These are phyloP conservation scores for Himantopus leucocephalus DNA, from an alignment of 2,113 vertebrate species.

Conservation along the genomic window DNA sequence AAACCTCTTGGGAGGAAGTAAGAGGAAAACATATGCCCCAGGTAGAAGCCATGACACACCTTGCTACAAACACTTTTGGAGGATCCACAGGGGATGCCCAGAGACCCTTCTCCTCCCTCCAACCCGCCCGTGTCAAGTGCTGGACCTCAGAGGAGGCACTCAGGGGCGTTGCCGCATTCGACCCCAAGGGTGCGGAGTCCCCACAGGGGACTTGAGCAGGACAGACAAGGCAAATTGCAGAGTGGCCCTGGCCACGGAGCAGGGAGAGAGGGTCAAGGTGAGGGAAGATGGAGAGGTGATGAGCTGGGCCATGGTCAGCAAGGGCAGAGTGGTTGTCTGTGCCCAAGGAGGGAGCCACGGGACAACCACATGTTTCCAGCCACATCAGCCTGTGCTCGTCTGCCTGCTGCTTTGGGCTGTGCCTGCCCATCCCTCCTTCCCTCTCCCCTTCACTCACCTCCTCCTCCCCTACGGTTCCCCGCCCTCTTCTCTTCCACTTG, in stretches of 20 bases:
- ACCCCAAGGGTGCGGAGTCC: fast-evolving
- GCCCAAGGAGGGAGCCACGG: not conserved
- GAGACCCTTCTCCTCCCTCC: not conserved
- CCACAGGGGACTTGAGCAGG: not conserved
- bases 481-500: not conserved
- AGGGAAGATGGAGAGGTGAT: not conserved
- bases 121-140: fast-evolving
- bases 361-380: fast-evolving
- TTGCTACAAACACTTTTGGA: not conserved
- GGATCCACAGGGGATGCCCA: not conserved
- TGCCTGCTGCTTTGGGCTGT: not conserved
- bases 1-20: not conserved
- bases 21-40: not conserved
- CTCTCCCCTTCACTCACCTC: not conserved
- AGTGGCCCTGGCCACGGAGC: not conserved
- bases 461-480: not conserved
- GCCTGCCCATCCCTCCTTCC: too few relatives aligned
- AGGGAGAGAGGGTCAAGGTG: too few relatives aligned
- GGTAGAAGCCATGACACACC: too few relatives aligned
- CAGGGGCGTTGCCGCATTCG: fast-evolving
- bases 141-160: not conserved
- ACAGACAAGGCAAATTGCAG: not conserved
- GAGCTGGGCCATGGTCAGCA: fast-evolving
- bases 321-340: not conserved
- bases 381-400: not conserved